A percentile compares a stretch with the other conserved stretches of the same genome.
Conservation (phyloP, 2,797 vertebrate genomes). For the Aplochiton taeniatus region DNA sequence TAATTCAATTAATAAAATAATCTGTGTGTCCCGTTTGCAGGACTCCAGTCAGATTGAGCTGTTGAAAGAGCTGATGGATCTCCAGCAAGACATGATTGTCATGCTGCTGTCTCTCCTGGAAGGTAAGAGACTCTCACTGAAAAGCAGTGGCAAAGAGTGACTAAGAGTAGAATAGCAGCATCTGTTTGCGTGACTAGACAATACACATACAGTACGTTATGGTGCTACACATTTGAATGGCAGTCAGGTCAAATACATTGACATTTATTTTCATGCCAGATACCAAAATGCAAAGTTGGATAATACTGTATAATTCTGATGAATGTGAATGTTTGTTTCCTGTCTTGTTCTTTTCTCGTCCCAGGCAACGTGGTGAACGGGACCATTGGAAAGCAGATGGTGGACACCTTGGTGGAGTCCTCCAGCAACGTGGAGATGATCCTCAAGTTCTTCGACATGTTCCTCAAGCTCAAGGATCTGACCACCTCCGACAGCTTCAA, state of each 20-base stretch:
- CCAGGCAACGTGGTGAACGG: conserved; percentile 91
- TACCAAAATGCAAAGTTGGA: no score
- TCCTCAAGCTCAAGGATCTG: conserved; percentile 90
- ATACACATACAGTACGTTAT: no score
- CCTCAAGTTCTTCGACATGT: conserved; percentile 93
- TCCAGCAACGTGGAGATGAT: conserved; percentile 93
- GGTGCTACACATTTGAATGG: no score
- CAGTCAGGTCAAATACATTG: no score
- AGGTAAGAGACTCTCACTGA: conserved; percentile 65
- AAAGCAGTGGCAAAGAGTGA: conserved; percentile 5
- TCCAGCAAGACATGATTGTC: conserved; percentile 90
- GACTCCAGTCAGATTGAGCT: conserved; percentile 88
- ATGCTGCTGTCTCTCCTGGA: conserved; percentile 89
- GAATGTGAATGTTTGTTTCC: no score
- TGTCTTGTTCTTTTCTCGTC: neutral
- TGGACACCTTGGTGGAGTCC: conserved; percentile 90
- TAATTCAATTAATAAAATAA: no score
- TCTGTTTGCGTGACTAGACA: neutral
- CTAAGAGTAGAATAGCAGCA: neutral
- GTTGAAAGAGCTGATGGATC: conserved; percentile 86
- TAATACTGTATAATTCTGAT: no score
- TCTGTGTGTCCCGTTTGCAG: conserved; percentile 55
- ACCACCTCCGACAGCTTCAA: conserved; percentile 88
- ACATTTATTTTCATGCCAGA: no score
- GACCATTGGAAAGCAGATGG: conserved; percentile 93